Conservation (phyloP, 2,113 vertebrate species). For the Chascanopsetta lugubris region DNA sequence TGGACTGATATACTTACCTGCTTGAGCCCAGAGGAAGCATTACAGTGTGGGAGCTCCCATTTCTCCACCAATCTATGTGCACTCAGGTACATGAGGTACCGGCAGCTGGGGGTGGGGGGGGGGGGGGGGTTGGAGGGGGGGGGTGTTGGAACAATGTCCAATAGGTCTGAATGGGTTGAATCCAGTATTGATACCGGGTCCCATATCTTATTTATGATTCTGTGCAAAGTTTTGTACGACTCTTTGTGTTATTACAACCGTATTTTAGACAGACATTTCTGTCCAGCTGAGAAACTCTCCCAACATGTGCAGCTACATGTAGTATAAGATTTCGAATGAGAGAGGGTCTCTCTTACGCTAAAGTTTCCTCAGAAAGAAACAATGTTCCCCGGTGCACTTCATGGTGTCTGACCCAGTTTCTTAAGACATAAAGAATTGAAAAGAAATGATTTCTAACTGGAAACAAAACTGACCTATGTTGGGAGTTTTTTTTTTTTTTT, state of each 20-base stretch:
- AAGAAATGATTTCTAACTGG: slow-evolving; percentile 76
- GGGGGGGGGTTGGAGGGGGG: slow-evolving; percentile 70
- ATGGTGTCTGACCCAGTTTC: slow-evolving; percentile 71
- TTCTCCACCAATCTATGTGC: slow-evolving; percentile 15
- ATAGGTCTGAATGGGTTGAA: slow-evolving; percentile 52
- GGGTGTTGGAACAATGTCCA: slow-evolving; percentile 74
- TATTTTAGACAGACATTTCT: slow-evolving; percentile 71
- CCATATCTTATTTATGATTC: slow-evolving; percentile 68
- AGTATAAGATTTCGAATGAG: slow-evolving; percentile 60
- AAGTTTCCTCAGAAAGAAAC: slow-evolving; percentile 53
- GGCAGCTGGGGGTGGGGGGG: slow-evolving; percentile 32
- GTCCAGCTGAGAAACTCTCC: slow-evolving; percentile 61
- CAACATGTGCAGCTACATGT: slow-evolving; percentile 67
- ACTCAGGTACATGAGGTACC: slow-evolving; percentile 58
- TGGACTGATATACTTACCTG: slow-evolving; percentile 58
- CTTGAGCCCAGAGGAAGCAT: slow-evolving; percentile 63
- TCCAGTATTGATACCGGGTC: slow-evolving; percentile 48
- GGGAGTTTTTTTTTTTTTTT: too few relatives aligned
- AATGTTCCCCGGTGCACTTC: slow-evolving; percentile 63
- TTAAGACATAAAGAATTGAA: slow-evolving; percentile 73
- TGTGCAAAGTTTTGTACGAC: slow-evolving; percentile 68
- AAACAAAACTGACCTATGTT: slow-evolving; percentile 69
- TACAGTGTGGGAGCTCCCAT: slow-evolving; percentile 45
- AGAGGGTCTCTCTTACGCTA: slow-evolving; percentile 32
- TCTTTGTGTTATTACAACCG: slow-evolving; percentile 77